Evolutionary conservation across 2,113 vertebrate species (phyloP).

Genomic region (Scomber scombrus): DNA sequence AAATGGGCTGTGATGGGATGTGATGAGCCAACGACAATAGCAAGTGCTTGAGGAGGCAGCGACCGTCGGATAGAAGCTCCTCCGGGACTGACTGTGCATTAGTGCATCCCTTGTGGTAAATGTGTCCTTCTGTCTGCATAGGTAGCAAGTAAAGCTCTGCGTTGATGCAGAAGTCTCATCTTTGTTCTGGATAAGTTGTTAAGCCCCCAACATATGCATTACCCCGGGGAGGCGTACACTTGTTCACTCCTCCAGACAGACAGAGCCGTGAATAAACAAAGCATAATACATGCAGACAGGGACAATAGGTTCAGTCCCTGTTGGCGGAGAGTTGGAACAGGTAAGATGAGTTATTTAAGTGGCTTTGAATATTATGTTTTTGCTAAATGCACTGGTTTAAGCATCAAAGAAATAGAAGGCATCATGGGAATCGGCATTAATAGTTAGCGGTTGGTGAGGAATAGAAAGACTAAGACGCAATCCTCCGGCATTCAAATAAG

Average conservation of each 20-base stretch:
- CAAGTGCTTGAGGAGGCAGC: slow-evolving; percentile 59
- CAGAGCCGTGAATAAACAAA: slow-evolving; percentile 34
- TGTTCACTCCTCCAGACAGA: slow-evolving; percentile 14
- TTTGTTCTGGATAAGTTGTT: slow-evolving; percentile 60
- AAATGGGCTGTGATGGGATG: slow-evolving; percentile 77
- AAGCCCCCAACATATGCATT: slow-evolving; percentile 50
- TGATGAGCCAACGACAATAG: slow-evolving; percentile 70
- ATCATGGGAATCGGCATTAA: neutral
- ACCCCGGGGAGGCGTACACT: slow-evolving; percentile 22
- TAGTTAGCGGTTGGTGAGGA: neutral
- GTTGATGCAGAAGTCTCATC: slow-evolving; percentile 34
- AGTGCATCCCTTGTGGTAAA: slow-evolving; percentile 48
- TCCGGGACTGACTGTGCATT: slow-evolving; percentile 56
- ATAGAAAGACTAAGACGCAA: neutral
- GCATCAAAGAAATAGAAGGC: neutral
- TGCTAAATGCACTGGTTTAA: slow-evolving; percentile 13
- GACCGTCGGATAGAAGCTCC: slow-evolving; percentile 41
- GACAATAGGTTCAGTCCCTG: slow-evolving; percentile 13
- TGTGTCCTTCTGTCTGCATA: slow-evolving; percentile 27
- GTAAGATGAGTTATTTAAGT: slow-evolving; percentile 31
- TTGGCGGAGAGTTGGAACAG: slow-evolving; percentile 9
- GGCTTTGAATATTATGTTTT: slow-evolving; percentile 20
- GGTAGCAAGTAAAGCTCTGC: slow-evolving; percentile 5
- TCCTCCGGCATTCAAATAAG: neutral
- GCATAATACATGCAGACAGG: slow-evolving; percentile 19